Conservation (phyloP, 1,140 invertebrate species). For the Heliconius melpomene region DNA sequence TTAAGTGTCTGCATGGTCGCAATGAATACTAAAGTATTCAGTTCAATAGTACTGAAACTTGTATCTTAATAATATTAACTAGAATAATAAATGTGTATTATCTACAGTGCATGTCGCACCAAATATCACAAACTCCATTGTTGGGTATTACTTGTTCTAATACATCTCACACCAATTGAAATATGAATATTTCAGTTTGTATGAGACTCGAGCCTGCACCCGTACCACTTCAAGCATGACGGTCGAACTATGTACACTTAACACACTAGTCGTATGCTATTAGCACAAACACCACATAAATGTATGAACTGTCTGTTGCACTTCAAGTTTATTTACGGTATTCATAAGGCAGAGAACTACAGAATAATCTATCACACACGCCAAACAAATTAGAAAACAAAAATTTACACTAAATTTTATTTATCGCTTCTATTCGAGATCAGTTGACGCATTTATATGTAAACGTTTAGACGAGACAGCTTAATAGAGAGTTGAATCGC, state of each 20-base stretch:
- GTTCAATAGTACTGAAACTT: constrained; percentile 24
- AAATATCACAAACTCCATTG: constrained; percentile 68
- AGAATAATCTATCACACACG: constrained; percentile 21
- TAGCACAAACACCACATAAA: constrained; percentile 55
- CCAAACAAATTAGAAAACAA: constrained; percentile 10
- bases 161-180: constrained; percentile 58
- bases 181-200: constrained; percentile 51
- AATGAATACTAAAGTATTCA: constrained; percentile 41
- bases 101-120: constrained; percentile 78
- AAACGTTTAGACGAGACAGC: constrained; percentile 24
- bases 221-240: constrained; percentile 76
- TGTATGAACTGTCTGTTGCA: constrained; percentile 42
- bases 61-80: constrained; percentile 29
- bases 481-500: constrained; percentile 19
- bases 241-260: constrained; percentile 49
- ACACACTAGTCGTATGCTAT: constrained; percentile 61
- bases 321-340: constrained; percentile 32
- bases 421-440: constrained; percentile 18
- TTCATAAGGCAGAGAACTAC: constrained; percentile 26
- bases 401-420: background rate
- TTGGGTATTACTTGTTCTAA: constrained; percentile 60
- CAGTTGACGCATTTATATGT: constrained; percentile 29
- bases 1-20: constrained; percentile 57
- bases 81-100: constrained; percentile 55
- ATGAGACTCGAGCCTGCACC: constrained; percentile 70